Evolutionary conservation across 2,113 vertebrate genomes (phyloP).

Genomic region (Alethe castanea): DNA sequence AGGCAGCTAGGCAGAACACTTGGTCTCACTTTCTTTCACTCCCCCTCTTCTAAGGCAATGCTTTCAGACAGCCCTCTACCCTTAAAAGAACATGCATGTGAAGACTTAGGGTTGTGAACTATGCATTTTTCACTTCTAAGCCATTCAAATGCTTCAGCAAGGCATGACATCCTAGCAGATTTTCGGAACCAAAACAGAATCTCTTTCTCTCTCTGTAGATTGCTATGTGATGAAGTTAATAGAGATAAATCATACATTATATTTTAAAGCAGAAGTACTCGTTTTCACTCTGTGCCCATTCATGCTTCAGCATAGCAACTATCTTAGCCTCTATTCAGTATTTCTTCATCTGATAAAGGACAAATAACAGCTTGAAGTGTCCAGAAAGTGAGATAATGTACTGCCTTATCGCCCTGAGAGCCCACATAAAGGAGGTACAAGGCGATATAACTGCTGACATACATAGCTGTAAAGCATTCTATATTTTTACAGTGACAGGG

Average conservation of each 20-base stretch:
- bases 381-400: background rate
- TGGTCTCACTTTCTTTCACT: slow-evolving; percentile 71
- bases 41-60: background rate
- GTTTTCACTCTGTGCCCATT: background rate
- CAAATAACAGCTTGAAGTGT: background rate
- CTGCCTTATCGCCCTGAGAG: background rate
- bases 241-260: background rate
- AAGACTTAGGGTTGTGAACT: background rate
- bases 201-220: background rate
- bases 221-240: background rate
- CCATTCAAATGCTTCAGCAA: background rate
- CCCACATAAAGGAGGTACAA: background rate
- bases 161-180: background rate
- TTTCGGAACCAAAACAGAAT: background rate
- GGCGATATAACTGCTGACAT: background rate
- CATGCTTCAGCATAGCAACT: background rate
- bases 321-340: background rate
- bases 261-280: background rate
- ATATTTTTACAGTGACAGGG: background rate
- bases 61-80: background rate
- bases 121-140: background rate
- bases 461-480: background rate
- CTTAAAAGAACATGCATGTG: background rate
- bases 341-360: background rate
- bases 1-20: slow-evolving; percentile 70